Evolutionary conservation across 53 echinoderm and acorn worm genomes (phyloP).

Genomic region (Pentamera pediparva): DNA sequence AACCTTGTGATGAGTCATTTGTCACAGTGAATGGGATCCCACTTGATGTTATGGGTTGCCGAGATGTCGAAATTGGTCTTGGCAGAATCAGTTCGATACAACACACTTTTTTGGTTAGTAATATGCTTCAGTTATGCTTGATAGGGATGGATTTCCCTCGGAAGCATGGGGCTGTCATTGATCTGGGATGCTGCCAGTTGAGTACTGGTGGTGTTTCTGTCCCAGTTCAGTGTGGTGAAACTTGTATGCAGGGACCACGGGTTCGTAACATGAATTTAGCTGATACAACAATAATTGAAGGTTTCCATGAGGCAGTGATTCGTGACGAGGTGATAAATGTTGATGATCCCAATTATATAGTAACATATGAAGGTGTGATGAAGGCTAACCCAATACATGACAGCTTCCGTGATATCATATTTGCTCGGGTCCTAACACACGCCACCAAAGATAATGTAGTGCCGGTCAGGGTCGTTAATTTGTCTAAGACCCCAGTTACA

Average conservation of each 20-base stretch:
- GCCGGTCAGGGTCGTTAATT: neutral
- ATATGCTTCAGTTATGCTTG: neutral
- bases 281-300: neutral
- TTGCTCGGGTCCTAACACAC: neutral
- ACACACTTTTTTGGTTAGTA: neutral
- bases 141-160: neutral
- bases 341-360: too few relatives aligned
- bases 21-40: neutral
- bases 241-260: neutral
- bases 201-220: neutral
- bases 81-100: neutral
- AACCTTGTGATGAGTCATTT: neutral
- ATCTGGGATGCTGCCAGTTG: neutral
- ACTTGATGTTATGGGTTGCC: neutral
- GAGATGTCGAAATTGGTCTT: neutral
- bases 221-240: neutral
- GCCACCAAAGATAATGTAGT: neutral
- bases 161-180: neutral
- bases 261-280: neutral
- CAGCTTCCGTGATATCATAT: neutral
- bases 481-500: neutral
- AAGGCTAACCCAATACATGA: neutral
- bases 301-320: neutral
- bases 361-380: neutral
- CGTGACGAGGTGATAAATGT: too few relatives aligned